A percentile compares a stretch with the other conserved stretches of the same genome.
These are phyloP conservation scores for Ceuthmochares aereus DNA, from an alignment of 2,113 vertebrate genomes.

Conservation along the genomic window DNA sequence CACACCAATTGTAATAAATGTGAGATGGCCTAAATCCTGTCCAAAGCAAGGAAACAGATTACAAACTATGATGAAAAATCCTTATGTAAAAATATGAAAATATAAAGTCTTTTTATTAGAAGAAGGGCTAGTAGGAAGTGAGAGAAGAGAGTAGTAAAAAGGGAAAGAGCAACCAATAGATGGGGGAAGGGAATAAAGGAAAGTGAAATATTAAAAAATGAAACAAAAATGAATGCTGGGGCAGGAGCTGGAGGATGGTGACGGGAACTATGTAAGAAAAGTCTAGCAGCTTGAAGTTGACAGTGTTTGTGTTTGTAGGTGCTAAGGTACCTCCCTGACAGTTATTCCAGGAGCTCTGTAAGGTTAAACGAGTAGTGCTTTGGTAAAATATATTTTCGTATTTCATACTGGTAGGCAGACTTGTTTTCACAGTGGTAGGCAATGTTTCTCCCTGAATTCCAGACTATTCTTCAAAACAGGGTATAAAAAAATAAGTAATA, in stretches of 20 bases:
- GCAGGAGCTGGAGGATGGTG: neutral
- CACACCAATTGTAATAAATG: neutral
- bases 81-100: neutral
- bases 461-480: slow-evolving; percentile 5
- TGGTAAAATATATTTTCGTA: slow-evolving; percentile 5
- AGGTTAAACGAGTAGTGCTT: neutral
- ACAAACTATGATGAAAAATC: neutral
- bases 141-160: neutral
- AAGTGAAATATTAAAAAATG: neutral
- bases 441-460: neutral
- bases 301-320: neutral
- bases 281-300: neutral
- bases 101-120: neutral
- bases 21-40: neutral
- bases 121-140: neutral
- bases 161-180: neutral
- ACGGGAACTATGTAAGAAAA: neutral
- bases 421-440: slow-evolving; percentile 3
- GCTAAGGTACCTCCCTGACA: neutral
- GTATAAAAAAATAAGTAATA: neutral
- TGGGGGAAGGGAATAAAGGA: neutral
- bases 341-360: neutral
- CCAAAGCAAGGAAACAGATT: neutral
- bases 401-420: neutral
- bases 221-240: neutral